These are phyloP conservation scores for Callyntrura sp. DNA, from an alignment of 2,888 invertebrate genomes.

Conservation along the genomic window DNA sequence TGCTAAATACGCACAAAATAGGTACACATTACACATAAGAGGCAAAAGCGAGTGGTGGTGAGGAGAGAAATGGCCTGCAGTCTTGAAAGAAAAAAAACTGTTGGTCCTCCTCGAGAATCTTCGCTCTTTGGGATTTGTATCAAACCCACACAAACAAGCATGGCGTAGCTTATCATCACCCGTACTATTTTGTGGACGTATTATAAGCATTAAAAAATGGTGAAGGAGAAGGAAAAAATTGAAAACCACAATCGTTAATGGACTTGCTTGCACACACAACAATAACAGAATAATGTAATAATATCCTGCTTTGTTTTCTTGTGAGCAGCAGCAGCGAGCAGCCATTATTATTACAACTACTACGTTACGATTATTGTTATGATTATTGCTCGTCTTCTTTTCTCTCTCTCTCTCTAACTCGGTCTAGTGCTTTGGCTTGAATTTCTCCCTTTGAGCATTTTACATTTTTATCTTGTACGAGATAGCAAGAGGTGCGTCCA, in stretches of 20 bases:
- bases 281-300: constrained; percentile 26
- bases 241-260: constrained; percentile 75
- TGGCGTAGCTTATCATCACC: too few species aligned
- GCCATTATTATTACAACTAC: constrained; percentile 49
- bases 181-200: too few species aligned
- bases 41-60: too few species aligned
- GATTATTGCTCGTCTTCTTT: constrained; percentile 68
- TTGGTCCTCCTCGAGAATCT: too few species aligned
- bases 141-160: too few species aligned
- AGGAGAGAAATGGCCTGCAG: too few species aligned
- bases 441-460: constrained; percentile 5
- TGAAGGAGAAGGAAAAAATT: constrained; percentile 30
- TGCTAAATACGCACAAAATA: constrained; percentile 12
- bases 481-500: background rate
- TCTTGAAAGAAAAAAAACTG: too few species aligned
- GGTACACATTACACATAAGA: too few species aligned
- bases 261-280: constrained; percentile 58
- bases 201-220: constrained; percentile 32
- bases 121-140: too few species aligned
- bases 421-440: background rate
- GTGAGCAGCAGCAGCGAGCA: constrained; percentile 28
- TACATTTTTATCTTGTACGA: background rate
- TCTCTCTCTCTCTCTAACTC: background rate
- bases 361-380: constrained; percentile 75
- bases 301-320: constrained; percentile 46